Evolutionary conservation across 2,797 vertebrate genomes (phyloP).

Genomic region (Microcaecilia unicolor): DNA sequence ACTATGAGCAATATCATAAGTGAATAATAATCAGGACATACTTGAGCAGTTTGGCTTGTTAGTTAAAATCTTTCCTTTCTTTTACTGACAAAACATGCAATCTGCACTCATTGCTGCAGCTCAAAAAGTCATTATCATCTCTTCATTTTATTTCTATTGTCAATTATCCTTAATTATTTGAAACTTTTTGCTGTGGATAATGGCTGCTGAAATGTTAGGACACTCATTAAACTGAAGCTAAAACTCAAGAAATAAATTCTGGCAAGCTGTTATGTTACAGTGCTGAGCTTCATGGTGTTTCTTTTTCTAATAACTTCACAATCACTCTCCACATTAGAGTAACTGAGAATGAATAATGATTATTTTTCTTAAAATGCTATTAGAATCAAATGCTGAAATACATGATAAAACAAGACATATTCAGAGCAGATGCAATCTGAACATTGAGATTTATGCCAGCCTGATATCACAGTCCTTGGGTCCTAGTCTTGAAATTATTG

Average conservation of each 20-base stretch:
- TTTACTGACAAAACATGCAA: conserved; percentile 16
- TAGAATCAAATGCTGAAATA: neutral
- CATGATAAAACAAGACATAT: neutral
- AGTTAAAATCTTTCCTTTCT: conserved; percentile 14
- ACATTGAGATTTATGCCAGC: too few species aligned
- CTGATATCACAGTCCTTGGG: too few species aligned
- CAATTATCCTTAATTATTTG: conserved; percentile 56
- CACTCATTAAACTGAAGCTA: conserved; percentile 39
- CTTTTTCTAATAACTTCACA: conserved; percentile 21
- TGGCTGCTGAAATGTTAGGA: conserved; percentile 37
- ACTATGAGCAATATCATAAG: conserved; percentile 6
- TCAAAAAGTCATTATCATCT: conserved; percentile 41
- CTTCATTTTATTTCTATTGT: conserved; percentile 43
- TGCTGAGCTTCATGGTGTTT: conserved; percentile 25
- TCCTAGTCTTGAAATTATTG: too few species aligned
- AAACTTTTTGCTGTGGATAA: conserved; percentile 39
- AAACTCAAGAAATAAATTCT: conserved; percentile 35
- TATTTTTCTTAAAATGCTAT: conserved; percentile 17
- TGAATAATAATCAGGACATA: conserved; percentile 16
- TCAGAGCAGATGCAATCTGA: too few species aligned
- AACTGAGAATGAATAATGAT: conserved; percentile 16
- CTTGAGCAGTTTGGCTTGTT: conserved; percentile 19
- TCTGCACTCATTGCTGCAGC: conserved; percentile 13
- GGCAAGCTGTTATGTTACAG: conserved; percentile 21
- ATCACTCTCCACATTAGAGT: conserved; percentile 17